A percentile compares a stretch with the other conserved stretches of the same genome.
Evolutionary conservation across 2,113 vertebrate genomes (phyloP).

Genomic region (Cyphomyrus discorhynchus): DNA sequence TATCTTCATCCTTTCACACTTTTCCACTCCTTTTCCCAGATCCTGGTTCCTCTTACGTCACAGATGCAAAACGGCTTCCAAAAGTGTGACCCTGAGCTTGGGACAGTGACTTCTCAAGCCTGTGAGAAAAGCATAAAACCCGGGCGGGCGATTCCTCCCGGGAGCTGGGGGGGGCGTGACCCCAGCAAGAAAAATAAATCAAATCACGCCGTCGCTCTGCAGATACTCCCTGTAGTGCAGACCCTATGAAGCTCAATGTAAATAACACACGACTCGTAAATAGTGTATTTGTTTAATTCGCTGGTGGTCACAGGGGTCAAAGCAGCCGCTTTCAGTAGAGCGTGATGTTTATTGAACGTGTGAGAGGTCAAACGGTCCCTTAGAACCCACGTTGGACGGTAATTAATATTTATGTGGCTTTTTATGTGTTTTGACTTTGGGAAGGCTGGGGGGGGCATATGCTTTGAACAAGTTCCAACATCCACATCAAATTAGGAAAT

Average conservation of each 20-base stretch:
- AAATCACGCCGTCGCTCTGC: neutral
- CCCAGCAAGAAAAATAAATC: slow-evolving; percentile 7
- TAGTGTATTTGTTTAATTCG: slow-evolving; percentile 1
- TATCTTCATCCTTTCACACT: neutral
- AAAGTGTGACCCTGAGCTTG: neutral
- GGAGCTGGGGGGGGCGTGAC: neutral
- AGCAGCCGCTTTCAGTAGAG: neutral
- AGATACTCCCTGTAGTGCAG: neutral
- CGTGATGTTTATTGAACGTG: neutral
- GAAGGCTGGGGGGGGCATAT: neutral
- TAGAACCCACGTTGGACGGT: neutral
- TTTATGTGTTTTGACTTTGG: slow-evolving; percentile 26
- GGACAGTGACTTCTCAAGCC: neutral
- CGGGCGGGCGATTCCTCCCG: neutral
- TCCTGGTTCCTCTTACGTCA: neutral
- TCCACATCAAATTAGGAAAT: neutral
- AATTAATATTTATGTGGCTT: slow-evolving; percentile 27
- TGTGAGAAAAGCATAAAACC: neutral
- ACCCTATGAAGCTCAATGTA: neutral
- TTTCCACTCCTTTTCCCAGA: neutral
- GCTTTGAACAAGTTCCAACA: neutral
- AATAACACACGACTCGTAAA: slow-evolving; percentile 5
- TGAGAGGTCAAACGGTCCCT: slow-evolving; percentile 15
- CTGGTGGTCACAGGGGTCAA: neutral
- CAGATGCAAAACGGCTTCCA: neutral